phyloP scores from a whole-genome alignment of 2,888 invertebrate genomes.

The Galerucella pusilla region DNA sequence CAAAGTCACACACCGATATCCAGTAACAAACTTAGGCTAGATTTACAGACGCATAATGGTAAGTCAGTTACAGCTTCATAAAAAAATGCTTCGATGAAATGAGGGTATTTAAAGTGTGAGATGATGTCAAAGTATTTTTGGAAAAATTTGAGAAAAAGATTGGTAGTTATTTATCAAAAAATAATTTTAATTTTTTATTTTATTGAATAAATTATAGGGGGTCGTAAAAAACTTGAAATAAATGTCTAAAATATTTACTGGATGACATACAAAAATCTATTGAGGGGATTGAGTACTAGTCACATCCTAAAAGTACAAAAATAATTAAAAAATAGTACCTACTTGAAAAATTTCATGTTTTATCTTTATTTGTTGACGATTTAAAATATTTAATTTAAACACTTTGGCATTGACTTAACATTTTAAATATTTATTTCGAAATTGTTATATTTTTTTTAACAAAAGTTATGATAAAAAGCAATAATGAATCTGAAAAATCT shows the following conservation, averaged over 20 bases:
- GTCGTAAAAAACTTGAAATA: neutral
- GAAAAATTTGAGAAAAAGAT: neutral
- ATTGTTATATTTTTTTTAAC: constrained; percentile 14
- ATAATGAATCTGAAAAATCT: neutral
- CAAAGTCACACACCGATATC: constrained; percentile 59
- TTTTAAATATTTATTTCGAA: constrained; percentile 8
- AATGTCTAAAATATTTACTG: neutral
- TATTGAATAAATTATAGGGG: too few species aligned
- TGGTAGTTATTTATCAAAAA: neutral
- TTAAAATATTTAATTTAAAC: constrained; percentile 17
- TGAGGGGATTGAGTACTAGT: neutral
- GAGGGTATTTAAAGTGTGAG: constrained; percentile 13
- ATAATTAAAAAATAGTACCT: neutral
- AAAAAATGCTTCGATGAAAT: constrained; percentile 18
- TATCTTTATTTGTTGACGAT: neutral
- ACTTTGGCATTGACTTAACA: constrained; percentile 31
- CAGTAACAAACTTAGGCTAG: constrained; percentile 67
- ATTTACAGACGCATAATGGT: constrained; percentile 65
- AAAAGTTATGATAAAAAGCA: neutral
- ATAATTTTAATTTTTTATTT: too few species aligned
- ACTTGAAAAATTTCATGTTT: neutral
- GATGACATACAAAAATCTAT: neutral
- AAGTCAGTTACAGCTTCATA: constrained; percentile 64
- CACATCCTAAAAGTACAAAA: constrained; percentile 12
- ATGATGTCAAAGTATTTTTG: constrained; percentile 17